Evolutionary conservation across 2,797 vertebrate genomes (phyloP).

Genomic region (Gallirallus australis): DNA sequence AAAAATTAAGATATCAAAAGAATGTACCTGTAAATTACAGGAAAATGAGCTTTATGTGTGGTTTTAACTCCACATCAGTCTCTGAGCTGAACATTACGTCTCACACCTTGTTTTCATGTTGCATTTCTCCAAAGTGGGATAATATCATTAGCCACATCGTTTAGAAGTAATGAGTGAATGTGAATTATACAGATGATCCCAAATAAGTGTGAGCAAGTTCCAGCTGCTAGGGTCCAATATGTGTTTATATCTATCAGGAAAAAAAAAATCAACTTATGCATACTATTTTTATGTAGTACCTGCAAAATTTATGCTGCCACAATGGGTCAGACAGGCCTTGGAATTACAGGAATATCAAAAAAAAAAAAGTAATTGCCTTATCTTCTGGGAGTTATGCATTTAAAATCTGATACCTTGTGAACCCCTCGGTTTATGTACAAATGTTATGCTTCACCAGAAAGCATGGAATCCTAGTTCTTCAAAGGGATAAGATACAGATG

Average conservation of each 20-base stretch:
- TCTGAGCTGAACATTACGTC: background rate
- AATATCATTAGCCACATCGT: background rate
- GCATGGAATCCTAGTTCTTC: slow-evolving; percentile 6
- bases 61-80: background rate
- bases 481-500: slow-evolving; percentile 35
- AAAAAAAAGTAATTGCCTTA: background rate
- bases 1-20: background rate
- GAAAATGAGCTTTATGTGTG: background rate
- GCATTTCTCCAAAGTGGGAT: background rate
- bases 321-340: background rate
- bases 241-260: background rate
- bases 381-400: background rate
- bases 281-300: background rate
- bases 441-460: background rate
- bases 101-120: background rate
- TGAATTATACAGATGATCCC: background rate
- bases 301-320: background rate
- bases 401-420: background rate
- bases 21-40: background rate
- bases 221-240: background rate
- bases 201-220: background rate
- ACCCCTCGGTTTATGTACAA: background rate
- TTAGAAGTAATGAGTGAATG: background rate
- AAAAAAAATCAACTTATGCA: background rate
- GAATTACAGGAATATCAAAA: background rate